Base-by-base conservation (phyloP, 1,140 invertebrate species). In the Sinonovacula constricta region DNA sequence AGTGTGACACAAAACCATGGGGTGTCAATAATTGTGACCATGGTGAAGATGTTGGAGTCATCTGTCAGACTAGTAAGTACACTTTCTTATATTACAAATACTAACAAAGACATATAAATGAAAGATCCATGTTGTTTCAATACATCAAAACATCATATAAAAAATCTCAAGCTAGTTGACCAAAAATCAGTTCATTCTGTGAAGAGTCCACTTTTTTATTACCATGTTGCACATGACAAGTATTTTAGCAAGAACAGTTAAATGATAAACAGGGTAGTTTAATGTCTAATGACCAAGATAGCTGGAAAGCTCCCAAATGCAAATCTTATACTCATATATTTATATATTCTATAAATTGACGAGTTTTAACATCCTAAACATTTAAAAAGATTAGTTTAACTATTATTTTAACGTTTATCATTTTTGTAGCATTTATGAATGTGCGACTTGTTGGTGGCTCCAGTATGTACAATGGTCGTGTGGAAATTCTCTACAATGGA, bases 1-100 rank as follows among this genome's bases (percentile, higher is more conserved):
- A 93, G 51, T 96, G 95, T 84, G 57, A 69, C 0, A 62, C 78
- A 59, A 89, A 82, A 31, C 72, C 79, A 62, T 79, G 79, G 74
- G 81, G 70, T 10, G n/a, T 67, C 12, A 67, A 81, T 63, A 79
- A 83, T 30, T 86, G 85, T 57, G 65, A 51, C n/a, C 85, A 86
- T 45, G 53, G 60, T 2, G 81, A 83, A 53, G 85, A 86, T 49
- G 85, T 81, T 54, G 85, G 83, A 0, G 83, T 84, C 36, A 49
- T 83, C 15, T 86, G 85, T 59, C 26, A 51, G 14, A 70, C 69
- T 31, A 63, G 82, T 83, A 69, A 56, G 82, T n/a, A n/a, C n/a
- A n/a, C n/a, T n/a, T n/a, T n/a, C n/a, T n/a, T n/a, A n/a, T n/a
- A n/a, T n/a, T n/a, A n/a, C n/a, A n/a, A n/a, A n/a, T n/a, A n/a